phyloP scores from a whole-genome alignment of 1,140 invertebrate species.

The Leptinotarsa texana region DNA sequence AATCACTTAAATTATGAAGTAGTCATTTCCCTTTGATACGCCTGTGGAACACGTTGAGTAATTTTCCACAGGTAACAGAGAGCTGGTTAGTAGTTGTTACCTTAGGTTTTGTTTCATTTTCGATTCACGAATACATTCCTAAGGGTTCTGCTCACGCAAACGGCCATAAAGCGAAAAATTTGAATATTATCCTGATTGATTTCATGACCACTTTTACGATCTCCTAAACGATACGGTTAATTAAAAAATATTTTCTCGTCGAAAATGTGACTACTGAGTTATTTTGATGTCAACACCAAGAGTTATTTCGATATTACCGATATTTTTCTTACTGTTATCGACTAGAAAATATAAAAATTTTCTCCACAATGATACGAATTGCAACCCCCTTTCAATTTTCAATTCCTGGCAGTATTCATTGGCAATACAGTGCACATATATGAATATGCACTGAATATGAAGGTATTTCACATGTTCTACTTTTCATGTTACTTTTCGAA shows the following conservation, averaged over 20 bases:
- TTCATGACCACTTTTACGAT: background rate
- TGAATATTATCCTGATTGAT: background rate
- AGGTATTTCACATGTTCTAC: too few relatives aligned
- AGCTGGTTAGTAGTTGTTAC: constrained; percentile 3
- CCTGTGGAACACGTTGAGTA: background rate
- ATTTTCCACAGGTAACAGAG: background rate
- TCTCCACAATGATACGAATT: too few relatives aligned
- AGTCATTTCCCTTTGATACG: background rate
- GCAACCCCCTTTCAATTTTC: too few relatives aligned
- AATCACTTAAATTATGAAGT: too few relatives aligned
- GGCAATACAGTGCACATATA: too few relatives aligned
- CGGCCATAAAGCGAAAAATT: background rate
- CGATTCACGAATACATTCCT: constrained; percentile 5
- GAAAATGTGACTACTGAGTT: background rate
- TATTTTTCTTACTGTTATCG: too few relatives aligned
- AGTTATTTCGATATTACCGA: too few relatives aligned
- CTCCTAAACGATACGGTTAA: background rate
- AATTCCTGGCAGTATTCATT: too few relatives aligned
- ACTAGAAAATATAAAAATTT: too few relatives aligned
- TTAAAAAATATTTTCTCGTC: background rate
- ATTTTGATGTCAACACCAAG: too few relatives aligned
- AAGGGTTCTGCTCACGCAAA: background rate
- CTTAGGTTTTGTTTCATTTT: background rate
- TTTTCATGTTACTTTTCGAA: too few relatives aligned
- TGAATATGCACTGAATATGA: too few relatives aligned